A percentile compares a stretch with the other conserved stretches of the same genome.
Conservation (phyloP, 2,888 invertebrate genomes). For the Phorcus lineatus region DNA sequence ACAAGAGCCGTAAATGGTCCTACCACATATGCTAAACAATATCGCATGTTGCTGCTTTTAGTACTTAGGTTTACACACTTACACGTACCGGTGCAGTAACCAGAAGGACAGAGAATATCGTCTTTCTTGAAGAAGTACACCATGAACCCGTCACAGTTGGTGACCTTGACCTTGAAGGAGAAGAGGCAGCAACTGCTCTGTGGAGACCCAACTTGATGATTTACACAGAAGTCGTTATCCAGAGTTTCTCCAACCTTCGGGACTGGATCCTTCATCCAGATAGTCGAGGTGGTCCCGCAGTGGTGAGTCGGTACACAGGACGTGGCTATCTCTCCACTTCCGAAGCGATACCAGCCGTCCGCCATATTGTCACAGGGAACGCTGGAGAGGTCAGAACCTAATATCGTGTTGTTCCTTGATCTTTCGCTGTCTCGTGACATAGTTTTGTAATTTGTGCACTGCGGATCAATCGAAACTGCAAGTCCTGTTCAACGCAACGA, state of each 20-base stretch:
- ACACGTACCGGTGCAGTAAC: background rate
- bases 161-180: background rate
- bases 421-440: no score
- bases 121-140: background rate
- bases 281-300: background rate
- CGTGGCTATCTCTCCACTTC: background rate
- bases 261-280: background rate
- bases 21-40: no score
- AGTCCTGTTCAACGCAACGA: no score
- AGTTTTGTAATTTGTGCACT: no score
- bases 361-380: no score
- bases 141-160: background rate
- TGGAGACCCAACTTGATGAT: background rate
- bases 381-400: no score
- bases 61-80: no score
- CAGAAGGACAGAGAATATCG: background rate
- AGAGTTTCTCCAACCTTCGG: background rate
- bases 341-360: background rate
- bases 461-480: no score
- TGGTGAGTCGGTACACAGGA: background rate
- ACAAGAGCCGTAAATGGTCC: no score
- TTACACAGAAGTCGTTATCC: background rate
- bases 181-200: background rate
- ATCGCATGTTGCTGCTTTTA: no score
- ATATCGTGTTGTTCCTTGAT: no score